These are phyloP conservation scores for Chromoteleia sp. DNA, from an alignment of 2,888 invertebrate genomes.

Conservation along the genomic window DNA sequence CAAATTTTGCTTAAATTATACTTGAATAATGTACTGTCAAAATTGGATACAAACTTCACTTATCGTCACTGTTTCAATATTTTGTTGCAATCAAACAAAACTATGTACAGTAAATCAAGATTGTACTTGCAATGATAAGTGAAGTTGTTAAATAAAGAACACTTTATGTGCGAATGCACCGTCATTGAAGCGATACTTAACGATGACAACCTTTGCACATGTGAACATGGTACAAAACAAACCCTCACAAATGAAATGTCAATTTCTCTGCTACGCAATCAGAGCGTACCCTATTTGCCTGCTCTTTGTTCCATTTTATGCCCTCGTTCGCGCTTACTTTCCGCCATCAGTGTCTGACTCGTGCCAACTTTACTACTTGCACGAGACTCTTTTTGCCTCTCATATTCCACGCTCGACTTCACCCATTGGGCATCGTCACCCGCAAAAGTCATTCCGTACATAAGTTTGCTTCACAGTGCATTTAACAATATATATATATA, in stretches of 20 bases:
- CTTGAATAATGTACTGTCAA: too few relatives aligned
- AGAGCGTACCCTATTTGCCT: constrained; percentile 71
- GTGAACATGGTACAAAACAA: constrained; percentile 64
- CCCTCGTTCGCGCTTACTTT: constrained; percentile 49
- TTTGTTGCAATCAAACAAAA: background rate
- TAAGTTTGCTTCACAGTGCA: background rate
- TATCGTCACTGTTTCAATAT: background rate
- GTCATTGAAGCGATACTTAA: constrained; percentile 39
- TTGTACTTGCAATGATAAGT: constrained; percentile 1
- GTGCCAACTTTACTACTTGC: constrained; percentile 58
- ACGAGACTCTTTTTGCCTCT: constrained; percentile 43
- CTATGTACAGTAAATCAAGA: constrained; percentile 4
- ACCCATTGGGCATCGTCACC: constrained; percentile 40
- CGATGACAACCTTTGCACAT: constrained; percentile 48
- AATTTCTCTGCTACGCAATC: constrained; percentile 73
- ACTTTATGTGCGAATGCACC: constrained; percentile 36
- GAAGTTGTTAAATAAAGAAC: constrained; percentile 38
- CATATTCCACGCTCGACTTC: constrained; percentile 48
- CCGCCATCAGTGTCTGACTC: constrained; percentile 55
- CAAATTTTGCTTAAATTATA: too few relatives aligned
- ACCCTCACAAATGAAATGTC: constrained; percentile 75
- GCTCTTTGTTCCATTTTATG: constrained; percentile 60
- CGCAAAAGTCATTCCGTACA: constrained; percentile 29
- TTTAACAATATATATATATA: background rate
- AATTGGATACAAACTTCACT: too few relatives aligned